A percentile compares a stretch with the other conserved stretches of the same genome.
These are phyloP conservation scores for Megalopta genalis DNA, from an alignment of 1,140 invertebrate species.

Conservation along the genomic window DNA sequence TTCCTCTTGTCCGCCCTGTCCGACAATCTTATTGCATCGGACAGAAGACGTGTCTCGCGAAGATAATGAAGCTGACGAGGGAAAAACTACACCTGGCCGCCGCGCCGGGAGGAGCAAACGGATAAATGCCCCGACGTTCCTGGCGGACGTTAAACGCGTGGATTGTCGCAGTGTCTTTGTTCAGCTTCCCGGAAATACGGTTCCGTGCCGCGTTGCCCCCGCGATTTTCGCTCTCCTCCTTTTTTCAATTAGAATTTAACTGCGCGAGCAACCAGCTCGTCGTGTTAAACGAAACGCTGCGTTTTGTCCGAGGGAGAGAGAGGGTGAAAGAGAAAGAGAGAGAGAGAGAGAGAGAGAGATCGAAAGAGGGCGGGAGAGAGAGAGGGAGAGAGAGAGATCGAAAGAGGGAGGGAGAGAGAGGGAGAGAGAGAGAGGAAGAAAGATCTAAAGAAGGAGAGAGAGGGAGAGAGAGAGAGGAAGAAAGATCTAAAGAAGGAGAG, in stretches of 20 bases:
- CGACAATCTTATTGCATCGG: conserved; percentile 62
- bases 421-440: too few species aligned
- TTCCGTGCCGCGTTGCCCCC: neutral
- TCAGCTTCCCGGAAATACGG: neutral
- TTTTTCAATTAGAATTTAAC: conserved; percentile 1
- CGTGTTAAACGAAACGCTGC: neutral
- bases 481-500: too few species aligned
- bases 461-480: too few species aligned
- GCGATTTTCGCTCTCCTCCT: neutral
- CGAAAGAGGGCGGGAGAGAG: too few species aligned
- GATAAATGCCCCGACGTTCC: conserved; percentile 39
- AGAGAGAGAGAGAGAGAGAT: too few species aligned
- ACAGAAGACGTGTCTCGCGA: conserved; percentile 55
- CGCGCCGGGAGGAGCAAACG: conserved; percentile 27
- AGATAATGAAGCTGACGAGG: conserved; percentile 63
- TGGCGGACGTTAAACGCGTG: conserved; percentile 15
- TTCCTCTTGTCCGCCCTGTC: conserved; percentile 37
- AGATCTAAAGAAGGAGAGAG: too few species aligned
- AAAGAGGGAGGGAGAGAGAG: too few species aligned
- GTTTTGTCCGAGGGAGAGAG: neutral
- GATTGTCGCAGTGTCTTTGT: neutral
- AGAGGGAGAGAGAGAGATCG: too few species aligned
- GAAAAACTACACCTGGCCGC: conserved; percentile 54
- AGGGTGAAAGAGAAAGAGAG: too few species aligned
- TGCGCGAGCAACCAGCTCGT: neutral